These are phyloP conservation scores for Mirounga angustirostris DNA, from an alignment of 2,113 vertebrate species.

Conservation along the genomic window DNA sequence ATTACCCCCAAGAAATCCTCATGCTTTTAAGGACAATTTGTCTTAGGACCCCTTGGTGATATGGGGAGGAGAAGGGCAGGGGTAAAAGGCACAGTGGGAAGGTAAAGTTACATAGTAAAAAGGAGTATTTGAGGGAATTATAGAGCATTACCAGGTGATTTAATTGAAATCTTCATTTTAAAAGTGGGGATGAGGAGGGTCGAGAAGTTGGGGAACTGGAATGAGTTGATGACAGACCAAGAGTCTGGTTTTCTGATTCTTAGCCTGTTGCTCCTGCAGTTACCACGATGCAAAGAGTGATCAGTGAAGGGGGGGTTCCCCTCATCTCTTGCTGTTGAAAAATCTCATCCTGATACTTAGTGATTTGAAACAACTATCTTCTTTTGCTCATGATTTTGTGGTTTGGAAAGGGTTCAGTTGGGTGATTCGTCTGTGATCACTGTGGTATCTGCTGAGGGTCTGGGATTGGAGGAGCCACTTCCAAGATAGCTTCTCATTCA, in stretches of 20 bases:
- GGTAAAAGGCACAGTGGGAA: not conserved
- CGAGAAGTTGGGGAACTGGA: not conserved
- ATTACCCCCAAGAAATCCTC: not conserved
- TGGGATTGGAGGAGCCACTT: not conserved
- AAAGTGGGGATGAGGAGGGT: not conserved
- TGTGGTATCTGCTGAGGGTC: not conserved
- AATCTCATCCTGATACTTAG: not conserved
- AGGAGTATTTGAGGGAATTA: not conserved
- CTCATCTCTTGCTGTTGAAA: not conserved
- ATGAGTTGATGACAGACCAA: not conserved
- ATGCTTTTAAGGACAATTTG: not conserved
- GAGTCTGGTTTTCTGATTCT: not conserved
- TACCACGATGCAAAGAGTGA: not conserved
- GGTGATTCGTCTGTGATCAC: not conserved
- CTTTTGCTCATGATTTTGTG: not conserved
- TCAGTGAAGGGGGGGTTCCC: not conserved
- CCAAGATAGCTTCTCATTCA: not conserved
- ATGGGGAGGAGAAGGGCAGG: too few relatives aligned
- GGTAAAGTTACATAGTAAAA: not conserved
- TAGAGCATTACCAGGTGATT: not conserved
- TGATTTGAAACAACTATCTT: not conserved
- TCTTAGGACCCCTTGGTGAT: not conserved
- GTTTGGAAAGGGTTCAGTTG: not conserved
- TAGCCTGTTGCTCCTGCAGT: not conserved
- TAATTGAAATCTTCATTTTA: not conserved